These are phyloP conservation scores for Eupleurogrammus muticus DNA, from an alignment of 2,797 vertebrate genomes.

Conservation along the genomic window DNA sequence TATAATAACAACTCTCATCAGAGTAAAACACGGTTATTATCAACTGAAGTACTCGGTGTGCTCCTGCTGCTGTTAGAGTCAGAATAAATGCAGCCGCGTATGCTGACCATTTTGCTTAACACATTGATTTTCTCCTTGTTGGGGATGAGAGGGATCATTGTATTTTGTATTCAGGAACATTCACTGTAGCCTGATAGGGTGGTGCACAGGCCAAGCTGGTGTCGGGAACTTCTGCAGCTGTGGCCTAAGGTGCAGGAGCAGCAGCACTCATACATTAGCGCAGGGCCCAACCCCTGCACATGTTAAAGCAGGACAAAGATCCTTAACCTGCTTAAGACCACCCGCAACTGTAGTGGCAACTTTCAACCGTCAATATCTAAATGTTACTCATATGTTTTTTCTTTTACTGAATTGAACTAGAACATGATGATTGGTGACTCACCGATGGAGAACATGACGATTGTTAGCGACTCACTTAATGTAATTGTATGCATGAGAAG, in stretches of 20 bases:
- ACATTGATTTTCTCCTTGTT: background rate
- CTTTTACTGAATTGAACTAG: too few species aligned
- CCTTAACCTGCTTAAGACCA: background rate
- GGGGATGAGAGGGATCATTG: background rate
- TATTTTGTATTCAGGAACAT: background rate
- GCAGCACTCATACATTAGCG: too few species aligned
- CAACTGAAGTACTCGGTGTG: background rate
- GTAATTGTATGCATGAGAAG: too few species aligned
- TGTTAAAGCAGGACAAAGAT: background rate
- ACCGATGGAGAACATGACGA: too few species aligned
- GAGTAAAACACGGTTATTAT: background rate
- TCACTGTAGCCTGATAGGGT: background rate
- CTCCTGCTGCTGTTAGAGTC: background rate
- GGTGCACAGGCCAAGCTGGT: background rate
- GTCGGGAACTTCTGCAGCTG: background rate
- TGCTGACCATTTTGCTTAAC: background rate
- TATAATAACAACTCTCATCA: background rate
- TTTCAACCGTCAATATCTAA: too few species aligned
- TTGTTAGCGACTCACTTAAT: too few species aligned
- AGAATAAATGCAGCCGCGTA: background rate
- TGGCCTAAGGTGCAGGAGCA: background rate
- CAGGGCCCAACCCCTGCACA: background rate
- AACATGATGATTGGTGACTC: too few species aligned
- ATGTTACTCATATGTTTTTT: too few species aligned
- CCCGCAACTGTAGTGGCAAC: too few species aligned